phyloP scores from a whole-genome alignment of 2,113 vertebrate genomes.

The Sebastes schlegelii region DNA sequence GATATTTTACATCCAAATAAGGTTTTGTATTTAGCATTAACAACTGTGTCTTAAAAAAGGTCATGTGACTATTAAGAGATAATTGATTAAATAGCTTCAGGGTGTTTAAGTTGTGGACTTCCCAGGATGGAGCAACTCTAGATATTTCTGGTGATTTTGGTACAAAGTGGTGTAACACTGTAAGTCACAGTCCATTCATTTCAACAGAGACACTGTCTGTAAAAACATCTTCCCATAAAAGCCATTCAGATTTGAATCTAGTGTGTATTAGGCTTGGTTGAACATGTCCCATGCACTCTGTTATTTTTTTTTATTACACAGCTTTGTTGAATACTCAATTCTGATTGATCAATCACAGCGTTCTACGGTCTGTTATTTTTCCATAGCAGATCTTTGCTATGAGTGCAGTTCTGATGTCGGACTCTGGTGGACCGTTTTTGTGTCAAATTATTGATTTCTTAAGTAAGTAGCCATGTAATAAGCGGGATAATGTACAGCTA shows the following conservation, averaged over 20 bases:
- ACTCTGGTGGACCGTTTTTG: no score
- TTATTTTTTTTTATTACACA: not conserved
- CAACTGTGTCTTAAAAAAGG: not conserved
- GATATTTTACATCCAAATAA: not conserved
- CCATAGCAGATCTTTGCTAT: no score
- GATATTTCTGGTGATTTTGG: not conserved
- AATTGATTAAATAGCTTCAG: not conserved
- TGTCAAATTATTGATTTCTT: no score
- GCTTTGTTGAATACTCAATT: no score
- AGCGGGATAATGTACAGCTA: no score
- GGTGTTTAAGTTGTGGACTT: not conserved
- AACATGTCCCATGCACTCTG: not conserved
- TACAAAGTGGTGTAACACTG: not conserved
- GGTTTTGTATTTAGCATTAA: not conserved
- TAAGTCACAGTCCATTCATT: not conserved
- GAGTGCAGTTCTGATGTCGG: no score
- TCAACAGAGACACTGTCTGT: not conserved
- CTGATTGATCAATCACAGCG: no score
- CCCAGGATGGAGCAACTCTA: not conserved
- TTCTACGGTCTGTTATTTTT: no score
- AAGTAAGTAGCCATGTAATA: no score
- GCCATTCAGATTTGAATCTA: not conserved
- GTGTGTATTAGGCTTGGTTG: not conserved
- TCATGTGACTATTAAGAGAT: not conserved
- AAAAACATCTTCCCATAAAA: not conserved